These are phyloP conservation scores for Sarcophaga rosellei DNA, from an alignment of 2,888 invertebrate species.

Conservation along the genomic window DNA sequence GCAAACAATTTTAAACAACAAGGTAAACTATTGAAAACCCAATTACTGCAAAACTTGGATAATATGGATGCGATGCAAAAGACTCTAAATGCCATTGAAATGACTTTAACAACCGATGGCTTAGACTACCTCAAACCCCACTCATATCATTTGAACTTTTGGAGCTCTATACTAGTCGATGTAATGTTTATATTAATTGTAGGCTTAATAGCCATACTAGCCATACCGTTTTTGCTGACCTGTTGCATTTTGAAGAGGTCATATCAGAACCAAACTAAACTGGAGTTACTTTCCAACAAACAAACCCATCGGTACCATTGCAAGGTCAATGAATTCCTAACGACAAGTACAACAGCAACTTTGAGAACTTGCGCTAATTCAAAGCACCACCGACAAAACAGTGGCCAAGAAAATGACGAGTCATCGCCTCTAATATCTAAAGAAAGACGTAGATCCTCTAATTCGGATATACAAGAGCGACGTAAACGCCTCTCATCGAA, in stretches of 20 bases:
- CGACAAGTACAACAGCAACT: background rate
- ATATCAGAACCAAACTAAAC: slow-evolving; percentile 71
- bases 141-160: slow-evolving; percentile 77
- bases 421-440: too few species aligned
- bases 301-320: slow-evolving; percentile 49
- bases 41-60: slow-evolving; percentile 69
- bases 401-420: slow-evolving; percentile 2
- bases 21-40: slow-evolving; percentile 71
- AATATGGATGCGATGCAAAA: slow-evolving; percentile 73
- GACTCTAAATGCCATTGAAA: slow-evolving; percentile 78
- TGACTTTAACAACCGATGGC: slow-evolving; percentile 77
- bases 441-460: slow-evolving; percentile 45
- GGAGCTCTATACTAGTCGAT: slow-evolving; percentile 78
- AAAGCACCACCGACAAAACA: slow-evolving; percentile 1
- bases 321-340: slow-evolving; percentile 53
- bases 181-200: slow-evolving; percentile 77
- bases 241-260: slow-evolving; percentile 78
- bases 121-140: slow-evolving; percentile 78
- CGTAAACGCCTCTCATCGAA: slow-evolving; percentile 46
- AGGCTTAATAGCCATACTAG: slow-evolving; percentile 77
- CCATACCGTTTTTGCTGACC: slow-evolving; percentile 78
- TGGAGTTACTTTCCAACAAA: slow-evolving; percentile 36
- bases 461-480: slow-evolving; percentile 48
- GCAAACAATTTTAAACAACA: slow-evolving; percentile 72
- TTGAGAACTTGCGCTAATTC: slow-evolving; percentile 22